Conservation (phyloP, 2,888 invertebrate genomes). For the Machimus atricapillus region DNA sequence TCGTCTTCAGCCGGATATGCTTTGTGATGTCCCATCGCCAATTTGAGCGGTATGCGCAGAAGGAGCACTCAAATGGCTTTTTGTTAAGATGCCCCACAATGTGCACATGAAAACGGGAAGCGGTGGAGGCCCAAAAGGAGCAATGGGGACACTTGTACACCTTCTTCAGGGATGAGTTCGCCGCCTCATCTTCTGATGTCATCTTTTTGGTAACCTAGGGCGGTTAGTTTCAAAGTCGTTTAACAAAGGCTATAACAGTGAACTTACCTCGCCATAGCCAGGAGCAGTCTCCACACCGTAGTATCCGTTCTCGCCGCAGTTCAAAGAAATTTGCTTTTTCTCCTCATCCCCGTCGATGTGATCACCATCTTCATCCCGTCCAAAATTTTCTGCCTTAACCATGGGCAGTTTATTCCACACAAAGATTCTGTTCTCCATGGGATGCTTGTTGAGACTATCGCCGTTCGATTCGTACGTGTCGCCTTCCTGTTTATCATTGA, state of each 20-base stretch:
- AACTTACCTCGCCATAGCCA: conserved; percentile 63
- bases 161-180: conserved; percentile 73
- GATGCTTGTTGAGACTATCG: conserved; percentile 66
- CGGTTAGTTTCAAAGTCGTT: conserved; percentile 49
- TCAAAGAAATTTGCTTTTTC: conserved; percentile 51
- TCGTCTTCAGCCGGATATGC: conserved; percentile 90
- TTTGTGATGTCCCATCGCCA: conserved; percentile 98
- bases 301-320: conserved; percentile 60
- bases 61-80: conserved; percentile 94
- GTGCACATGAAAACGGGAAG: conserved; percentile 91
- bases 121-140: conserved; percentile 90
- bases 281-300: conserved; percentile 65
- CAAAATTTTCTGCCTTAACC: conserved; percentile 51
- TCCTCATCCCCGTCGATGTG: conserved; percentile 60
- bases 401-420: conserved; percentile 76
- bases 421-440: conserved; percentile 82
- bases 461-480: conserved; percentile 53
- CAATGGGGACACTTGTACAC: conserved; percentile 94
- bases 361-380: conserved; percentile 60
- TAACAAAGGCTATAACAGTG: neutral
- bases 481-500: conserved; percentile 59
- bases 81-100: conserved; percentile 92
- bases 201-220: conserved; percentile 66
- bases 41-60: conserved; percentile 92
- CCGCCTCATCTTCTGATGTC: conserved; percentile 71